Conservation (phyloP, 2,797 vertebrate species). For the Orientallactaga sibirica region DNA sequence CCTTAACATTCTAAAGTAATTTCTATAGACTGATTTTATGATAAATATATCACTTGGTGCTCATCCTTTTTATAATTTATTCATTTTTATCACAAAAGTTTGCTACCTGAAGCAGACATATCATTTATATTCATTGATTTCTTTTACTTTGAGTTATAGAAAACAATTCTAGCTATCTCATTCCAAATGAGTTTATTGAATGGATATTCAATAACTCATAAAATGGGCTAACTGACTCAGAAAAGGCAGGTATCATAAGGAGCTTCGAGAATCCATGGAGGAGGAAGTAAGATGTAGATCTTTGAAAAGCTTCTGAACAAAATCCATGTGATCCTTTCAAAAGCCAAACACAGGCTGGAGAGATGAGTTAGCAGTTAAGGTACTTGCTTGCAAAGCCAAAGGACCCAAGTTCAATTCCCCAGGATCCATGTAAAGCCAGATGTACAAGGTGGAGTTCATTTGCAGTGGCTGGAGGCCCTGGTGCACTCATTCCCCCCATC, state of each 20-base stretch:
- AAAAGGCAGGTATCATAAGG: background rate
- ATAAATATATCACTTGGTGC: slow-evolving; percentile 40
- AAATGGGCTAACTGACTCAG: background rate
- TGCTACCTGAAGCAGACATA: background rate
- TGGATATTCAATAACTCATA: background rate
- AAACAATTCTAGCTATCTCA: slow-evolving; percentile 31
- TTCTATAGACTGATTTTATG: slow-evolving; percentile 17
- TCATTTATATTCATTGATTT: slow-evolving; percentile 62
- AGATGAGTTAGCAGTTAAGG: too few species aligned
- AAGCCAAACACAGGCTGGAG: background rate
- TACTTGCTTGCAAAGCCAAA: too few species aligned
- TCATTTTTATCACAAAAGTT: slow-evolving; percentile 61
- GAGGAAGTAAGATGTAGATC: background rate
- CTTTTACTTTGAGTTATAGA: slow-evolving; percentile 41
- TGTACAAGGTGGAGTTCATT: too few species aligned
- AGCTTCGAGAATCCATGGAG: background rate
- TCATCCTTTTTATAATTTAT: slow-evolving; percentile 48
- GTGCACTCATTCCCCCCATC: too few species aligned
- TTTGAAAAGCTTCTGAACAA: background rate
- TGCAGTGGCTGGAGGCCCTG: too few species aligned
- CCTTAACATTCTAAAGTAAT: slow-evolving; percentile 57
- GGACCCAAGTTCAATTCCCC: too few species aligned
- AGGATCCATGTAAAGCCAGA: too few species aligned
- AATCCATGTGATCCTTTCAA: background rate
- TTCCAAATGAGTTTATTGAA: slow-evolving; percentile 40